phyloP scores from a whole-genome alignment of 2,888 invertebrate species.

The Blera fallax region DNA sequence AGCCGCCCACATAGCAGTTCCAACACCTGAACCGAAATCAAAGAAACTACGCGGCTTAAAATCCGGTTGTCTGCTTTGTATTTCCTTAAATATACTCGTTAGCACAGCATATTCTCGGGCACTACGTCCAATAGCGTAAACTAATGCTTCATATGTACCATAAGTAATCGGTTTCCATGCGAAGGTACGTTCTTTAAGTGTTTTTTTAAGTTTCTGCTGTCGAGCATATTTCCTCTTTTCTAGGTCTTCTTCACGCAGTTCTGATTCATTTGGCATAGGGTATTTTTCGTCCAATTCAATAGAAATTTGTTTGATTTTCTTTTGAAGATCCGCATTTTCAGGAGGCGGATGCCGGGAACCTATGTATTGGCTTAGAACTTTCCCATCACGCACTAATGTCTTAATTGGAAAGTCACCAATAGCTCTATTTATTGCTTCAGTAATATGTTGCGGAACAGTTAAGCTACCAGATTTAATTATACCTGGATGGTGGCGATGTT shows the following conservation, averaged over 20 bases:
- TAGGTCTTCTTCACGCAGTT: slow-evolving; percentile 79
- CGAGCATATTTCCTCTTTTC: slow-evolving; percentile 82
- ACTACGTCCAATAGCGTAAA: slow-evolving; percentile 88
- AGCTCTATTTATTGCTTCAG: slow-evolving; percentile 83
- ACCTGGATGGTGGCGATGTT: slow-evolving; percentile 89
- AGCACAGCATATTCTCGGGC: slow-evolving; percentile 90
- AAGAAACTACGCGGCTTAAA: slow-evolving; percentile 90
- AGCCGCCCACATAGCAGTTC: slow-evolving; percentile 93
- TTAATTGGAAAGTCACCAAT: slow-evolving; percentile 85
- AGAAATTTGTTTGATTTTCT: slow-evolving; percentile 76
- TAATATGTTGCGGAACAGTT: slow-evolving; percentile 85
- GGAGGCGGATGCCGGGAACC: slow-evolving; percentile 85
- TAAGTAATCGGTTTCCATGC: slow-evolving; percentile 90
- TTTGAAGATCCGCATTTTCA: slow-evolving; percentile 82
- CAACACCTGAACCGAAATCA: slow-evolving; percentile 96
- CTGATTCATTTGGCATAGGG: slow-evolving; percentile 73
- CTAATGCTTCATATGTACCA: slow-evolving; percentile 85
- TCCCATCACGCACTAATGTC: slow-evolving; percentile 83
- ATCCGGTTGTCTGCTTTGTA: slow-evolving; percentile 84
- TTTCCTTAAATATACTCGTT: slow-evolving; percentile 88
- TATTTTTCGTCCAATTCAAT: slow-evolving; percentile 77
- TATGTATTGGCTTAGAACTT: slow-evolving; percentile 84
- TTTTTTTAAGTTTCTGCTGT: slow-evolving; percentile 83
- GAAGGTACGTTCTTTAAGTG: slow-evolving; percentile 85
- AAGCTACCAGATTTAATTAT: slow-evolving; percentile 83